Percentiles rank a stretch among this genome's conserved stretches.
These are phyloP conservation scores for Calyptomena viridis DNA, from an alignment of 2,113 vertebrate species.

Conservation along the genomic window DNA sequence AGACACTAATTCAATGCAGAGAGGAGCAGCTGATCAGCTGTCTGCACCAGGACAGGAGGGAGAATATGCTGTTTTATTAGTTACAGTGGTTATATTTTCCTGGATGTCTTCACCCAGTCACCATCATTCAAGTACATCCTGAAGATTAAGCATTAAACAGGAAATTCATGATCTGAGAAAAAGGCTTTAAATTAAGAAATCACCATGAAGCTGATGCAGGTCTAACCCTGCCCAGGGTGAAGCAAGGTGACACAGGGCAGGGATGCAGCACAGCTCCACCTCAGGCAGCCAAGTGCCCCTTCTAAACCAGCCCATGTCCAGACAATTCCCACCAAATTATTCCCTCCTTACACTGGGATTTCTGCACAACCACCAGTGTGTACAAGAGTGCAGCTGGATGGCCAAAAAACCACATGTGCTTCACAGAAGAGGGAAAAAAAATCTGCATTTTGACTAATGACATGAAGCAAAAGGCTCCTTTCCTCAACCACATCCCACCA, in stretches of 20 bases:
- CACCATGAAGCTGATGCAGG: neutral
- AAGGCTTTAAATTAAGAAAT: neutral
- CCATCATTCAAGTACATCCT: neutral
- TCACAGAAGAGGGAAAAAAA: neutral
- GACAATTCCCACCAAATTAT: neutral
- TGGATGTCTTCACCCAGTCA: neutral
- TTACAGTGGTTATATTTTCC: neutral
- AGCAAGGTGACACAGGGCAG: rapidly evolving
- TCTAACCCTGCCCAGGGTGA: neutral
- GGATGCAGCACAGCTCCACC: neutral
- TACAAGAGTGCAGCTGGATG: rapidly evolving
- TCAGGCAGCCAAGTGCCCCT: neutral
- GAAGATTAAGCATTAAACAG: neutral
- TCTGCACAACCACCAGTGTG: neutral
- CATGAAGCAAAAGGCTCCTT: neutral
- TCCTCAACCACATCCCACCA: neutral
- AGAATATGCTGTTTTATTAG: neutral
- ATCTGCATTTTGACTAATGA: neutral
- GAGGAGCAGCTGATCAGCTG: neutral
- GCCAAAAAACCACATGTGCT: rapidly evolving
- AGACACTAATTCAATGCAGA: neutral
- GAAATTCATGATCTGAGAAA: neutral
- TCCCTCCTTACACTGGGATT: rapidly evolving
- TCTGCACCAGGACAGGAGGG: neutral
- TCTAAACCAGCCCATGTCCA: neutral